Evolutionary conservation across 2,797 vertebrate species (phyloP).

Genomic region (Spheniscus humboldti): DNA sequence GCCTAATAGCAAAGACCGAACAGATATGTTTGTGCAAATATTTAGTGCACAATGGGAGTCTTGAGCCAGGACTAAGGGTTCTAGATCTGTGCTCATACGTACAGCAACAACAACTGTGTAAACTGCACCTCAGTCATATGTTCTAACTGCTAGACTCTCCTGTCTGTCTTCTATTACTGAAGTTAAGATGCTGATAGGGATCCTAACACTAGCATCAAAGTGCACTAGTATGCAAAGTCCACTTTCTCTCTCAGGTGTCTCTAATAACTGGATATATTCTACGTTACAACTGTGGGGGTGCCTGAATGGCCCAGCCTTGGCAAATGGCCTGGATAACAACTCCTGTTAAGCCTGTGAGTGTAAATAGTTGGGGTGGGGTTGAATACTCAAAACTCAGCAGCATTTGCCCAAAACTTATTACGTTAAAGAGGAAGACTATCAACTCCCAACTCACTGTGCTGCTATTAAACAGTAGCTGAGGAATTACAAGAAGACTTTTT

Average conservation of each 20-base stretch:
- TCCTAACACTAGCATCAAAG: neutral
- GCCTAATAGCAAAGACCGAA: neutral
- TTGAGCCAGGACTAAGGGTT: neutral
- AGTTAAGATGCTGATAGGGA: neutral
- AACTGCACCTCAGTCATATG: neutral
- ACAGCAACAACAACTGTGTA: neutral
- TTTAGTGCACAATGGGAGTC: neutral
- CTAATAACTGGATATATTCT: neutral
- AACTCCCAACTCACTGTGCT: neutral
- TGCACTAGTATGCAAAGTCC: neutral
- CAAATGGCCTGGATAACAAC: neutral
- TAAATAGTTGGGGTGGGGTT: neutral
- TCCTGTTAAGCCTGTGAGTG: neutral
- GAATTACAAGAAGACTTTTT: neutral
- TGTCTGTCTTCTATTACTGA: neutral
- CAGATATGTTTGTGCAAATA: neutral
- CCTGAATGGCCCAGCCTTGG: neutral
- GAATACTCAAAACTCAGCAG: neutral
- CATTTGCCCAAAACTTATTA: neutral
- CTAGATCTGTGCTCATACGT: neutral
- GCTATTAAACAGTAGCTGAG: neutral
- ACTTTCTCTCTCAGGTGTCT: neutral
- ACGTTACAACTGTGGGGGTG: neutral
- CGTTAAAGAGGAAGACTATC: neutral
- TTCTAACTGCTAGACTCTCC: neutral